Evolutionary conservation across 92 coral and sea anemone genomes (phyloP), one percentile per base, ranked within the genome.

Genomic region (Plumapathes pennacea): DNA sequence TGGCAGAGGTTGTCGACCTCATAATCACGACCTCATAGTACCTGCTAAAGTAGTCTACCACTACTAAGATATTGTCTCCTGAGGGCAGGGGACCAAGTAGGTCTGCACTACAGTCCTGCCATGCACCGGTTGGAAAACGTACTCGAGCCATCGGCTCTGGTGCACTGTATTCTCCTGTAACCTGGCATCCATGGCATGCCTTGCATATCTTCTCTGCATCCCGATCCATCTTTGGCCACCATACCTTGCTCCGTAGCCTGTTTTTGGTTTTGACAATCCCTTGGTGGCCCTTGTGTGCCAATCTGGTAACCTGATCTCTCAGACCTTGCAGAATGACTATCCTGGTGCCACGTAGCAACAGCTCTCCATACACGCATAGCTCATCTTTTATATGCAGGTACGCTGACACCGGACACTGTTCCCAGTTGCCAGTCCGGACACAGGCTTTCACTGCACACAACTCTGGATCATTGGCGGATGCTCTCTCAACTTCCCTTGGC

Each of bases 171-270:
- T 69, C 41, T 15, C 74, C 54, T 26, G 66, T 57, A 26, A 75
- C 43, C 37, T 74, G 81, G 32, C 72, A 74, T 14, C 54, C 55
- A 54, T 74, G 70, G 37, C 60, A 63, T 12, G 43, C 47, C 52
- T 49, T 49, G 30, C 75, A 57, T 9, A 75, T 9, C 10, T 10
- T 13, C 68, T 75, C 75, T 0, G 65, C 69, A 10, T 64, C 82
- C n/a, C 38, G 50, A 33, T 75, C 75, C 72, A 75, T 54, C 1
- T 46, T 53, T 8, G 55, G 74, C 69, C 74, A 65, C 82, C 82
- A 65, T 17, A 75, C 82, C 30, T 75, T 67, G 25, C 55, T 12
- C 17, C 47, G 24, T 12, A 75, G 57, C 24, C 82, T 39, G 46
- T 74, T 26, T 11, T 74, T 74, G 25, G 38, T 20, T 34, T 54